Evolutionary conservation across 2,797 vertebrate genomes (phyloP).

Genomic region (Lepilemur septentrionalis): DNA sequence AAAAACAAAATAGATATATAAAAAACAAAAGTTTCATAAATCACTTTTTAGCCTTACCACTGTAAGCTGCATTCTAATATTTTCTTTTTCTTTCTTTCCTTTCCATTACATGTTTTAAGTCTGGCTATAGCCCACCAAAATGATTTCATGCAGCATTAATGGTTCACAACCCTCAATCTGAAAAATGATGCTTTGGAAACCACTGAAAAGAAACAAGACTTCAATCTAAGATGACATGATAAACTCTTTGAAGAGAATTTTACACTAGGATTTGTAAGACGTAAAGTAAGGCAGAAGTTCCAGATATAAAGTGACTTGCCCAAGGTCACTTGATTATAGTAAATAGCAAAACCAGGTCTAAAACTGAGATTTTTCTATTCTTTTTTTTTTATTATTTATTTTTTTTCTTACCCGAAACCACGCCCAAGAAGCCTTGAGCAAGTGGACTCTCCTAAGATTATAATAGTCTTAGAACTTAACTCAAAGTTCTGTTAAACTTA

Average conservation of each 20-base stretch:
- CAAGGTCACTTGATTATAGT: neutral
- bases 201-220: neutral
- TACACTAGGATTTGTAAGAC: neutral
- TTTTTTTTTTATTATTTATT: too few relatives aligned
- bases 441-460: neutral
- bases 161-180: neutral
- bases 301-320: neutral
- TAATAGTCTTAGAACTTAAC: neutral
- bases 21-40: neutral
- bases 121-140: slow-evolving; percentile 9
- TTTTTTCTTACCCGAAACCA: too few relatives aligned
- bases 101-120: neutral
- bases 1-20: neutral
- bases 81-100: neutral
- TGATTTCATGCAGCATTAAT: slow-evolving; percentile 21
- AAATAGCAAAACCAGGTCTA: neutral
- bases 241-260: slow-evolving; percentile 17
- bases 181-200: slow-evolving; percentile 33
- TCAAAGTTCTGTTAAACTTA: too few relatives aligned
- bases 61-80: neutral
- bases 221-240: neutral
- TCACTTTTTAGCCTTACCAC: neutral
- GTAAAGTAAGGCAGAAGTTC: neutral
- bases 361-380: neutral
- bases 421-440: too few relatives aligned